phyloP scores from a whole-genome alignment of 37 sponge, comb jelly and placozoan species.

The Dysidea cf. avara region DNA sequence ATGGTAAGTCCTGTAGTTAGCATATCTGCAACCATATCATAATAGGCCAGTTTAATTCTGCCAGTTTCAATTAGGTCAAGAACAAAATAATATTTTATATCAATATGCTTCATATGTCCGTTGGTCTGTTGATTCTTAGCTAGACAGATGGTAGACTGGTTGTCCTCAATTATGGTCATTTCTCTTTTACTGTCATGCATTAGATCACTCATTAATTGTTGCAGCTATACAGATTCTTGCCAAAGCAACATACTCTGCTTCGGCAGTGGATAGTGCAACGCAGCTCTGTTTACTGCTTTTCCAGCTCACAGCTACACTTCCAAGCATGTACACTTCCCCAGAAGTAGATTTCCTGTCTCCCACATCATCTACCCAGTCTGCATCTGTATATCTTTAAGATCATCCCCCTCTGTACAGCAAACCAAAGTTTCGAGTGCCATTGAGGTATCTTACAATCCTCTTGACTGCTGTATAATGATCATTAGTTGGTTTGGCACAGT shows the following conservation, averaged over 20 bases:
- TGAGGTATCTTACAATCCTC: constrained; percentile 43
- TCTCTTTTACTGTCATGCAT: too few relatives aligned
- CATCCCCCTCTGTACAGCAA: constrained; percentile 5
- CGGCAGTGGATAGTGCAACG: constrained; percentile 21
- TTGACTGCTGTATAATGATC: constrained; percentile 48
- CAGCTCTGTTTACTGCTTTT: constrained; percentile 2
- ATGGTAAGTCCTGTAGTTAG: constrained; percentile 38
- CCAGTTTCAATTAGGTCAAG: constrained; percentile 18
- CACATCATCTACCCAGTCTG: neutral
- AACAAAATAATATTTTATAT: constrained; percentile 43
- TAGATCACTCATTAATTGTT: too few relatives aligned
- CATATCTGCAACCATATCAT: constrained; percentile 39
- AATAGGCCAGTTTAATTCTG: constrained; percentile 14
- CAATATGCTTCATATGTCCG: constrained; percentile 18
- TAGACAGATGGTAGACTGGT: neutral
- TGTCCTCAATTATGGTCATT: constrained; percentile 19
- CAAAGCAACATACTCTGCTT: neutral
- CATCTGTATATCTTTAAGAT: neutral
- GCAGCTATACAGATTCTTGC: too few relatives aligned
- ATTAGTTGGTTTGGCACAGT: constrained; percentile 42
- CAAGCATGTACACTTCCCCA: neutral
- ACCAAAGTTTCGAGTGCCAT: constrained; percentile 21
- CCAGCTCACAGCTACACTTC: constrained; percentile 4
- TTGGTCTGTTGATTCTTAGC: too few relatives aligned
- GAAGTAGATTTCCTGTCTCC: constrained; percentile 10